Conservation (phyloP, 2,113 vertebrate genomes). For the Tursiops truncatus region DNA sequence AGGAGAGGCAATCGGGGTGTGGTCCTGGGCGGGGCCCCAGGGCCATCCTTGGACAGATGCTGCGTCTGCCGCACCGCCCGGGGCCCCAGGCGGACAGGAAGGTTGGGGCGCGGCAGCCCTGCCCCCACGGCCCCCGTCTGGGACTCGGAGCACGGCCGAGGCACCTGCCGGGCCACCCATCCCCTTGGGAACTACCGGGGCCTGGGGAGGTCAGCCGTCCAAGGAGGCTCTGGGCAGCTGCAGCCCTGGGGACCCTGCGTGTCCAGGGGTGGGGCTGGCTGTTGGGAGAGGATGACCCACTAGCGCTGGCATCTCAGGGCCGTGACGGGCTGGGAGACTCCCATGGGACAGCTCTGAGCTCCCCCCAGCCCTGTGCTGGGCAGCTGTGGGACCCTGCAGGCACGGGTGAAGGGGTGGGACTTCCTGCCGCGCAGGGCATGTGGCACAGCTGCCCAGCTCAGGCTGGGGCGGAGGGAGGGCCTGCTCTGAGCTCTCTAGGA, state of each 20-base stretch:
- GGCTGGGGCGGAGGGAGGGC: neutral
- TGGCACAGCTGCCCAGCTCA: neutral
- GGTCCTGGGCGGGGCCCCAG: fast-evolving
- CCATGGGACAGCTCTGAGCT: neutral
- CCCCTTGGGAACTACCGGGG: too few relatives aligned
- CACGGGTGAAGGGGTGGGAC: fast-evolving
- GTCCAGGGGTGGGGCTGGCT: neutral
- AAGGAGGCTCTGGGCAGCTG: neutral
- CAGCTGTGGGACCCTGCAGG: neutral
- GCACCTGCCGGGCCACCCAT: fast-evolving
- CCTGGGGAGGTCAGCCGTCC: fast-evolving
- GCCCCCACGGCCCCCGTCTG: fast-evolving
- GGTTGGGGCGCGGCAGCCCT: neutral
- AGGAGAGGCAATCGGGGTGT: neutral
- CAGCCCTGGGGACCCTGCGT: too few relatives aligned
- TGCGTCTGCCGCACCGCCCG: neutral
- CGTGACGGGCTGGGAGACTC: neutral
- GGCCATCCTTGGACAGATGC: fast-evolving
- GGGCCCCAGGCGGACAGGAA: neutral
- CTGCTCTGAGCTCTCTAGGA: fast-evolving
- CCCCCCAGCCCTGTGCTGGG: neutral
- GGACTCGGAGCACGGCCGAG: neutral
- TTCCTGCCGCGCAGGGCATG: neutral
- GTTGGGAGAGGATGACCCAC: neutral
- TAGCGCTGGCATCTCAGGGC: fast-evolving